These are phyloP conservation scores for Strigops habroptila DNA, from an alignment of 2,113 vertebrate species.

Conservation along the genomic window DNA sequence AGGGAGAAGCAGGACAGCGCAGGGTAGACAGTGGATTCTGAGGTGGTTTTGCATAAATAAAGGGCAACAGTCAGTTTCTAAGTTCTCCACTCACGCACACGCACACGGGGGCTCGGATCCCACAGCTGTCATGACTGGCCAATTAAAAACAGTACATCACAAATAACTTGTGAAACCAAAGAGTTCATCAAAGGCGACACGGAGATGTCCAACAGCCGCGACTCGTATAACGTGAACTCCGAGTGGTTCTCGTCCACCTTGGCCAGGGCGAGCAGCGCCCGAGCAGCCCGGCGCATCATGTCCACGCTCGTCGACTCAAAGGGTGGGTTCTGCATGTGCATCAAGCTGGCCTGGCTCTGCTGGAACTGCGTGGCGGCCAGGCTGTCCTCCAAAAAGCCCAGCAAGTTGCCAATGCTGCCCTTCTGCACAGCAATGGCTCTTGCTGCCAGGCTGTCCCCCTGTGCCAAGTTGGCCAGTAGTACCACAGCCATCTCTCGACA, in stretches of 20 bases:
- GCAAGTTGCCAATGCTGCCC: slow-evolving; percentile 94
- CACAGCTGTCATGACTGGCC: slow-evolving; percentile 99
- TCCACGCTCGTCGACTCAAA: slow-evolving; percentile 98
- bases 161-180: slow-evolving; percentile 98
- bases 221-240: slow-evolving; percentile 99
- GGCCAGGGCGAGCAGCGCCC: slow-evolving; percentile 95
- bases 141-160: slow-evolving; percentile 99
- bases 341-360: slow-evolving; percentile 92
- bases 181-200: slow-evolving; percentile 99
- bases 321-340: slow-evolving; percentile 94
- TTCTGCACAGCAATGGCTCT: slow-evolving; percentile 96
- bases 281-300: slow-evolving; percentile 98
- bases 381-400: slow-evolving; percentile 98
- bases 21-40: slow-evolving; percentile 93
- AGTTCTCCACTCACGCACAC: slow-evolving; percentile 91
- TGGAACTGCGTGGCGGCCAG: slow-evolving; percentile 97
- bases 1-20: slow-evolving; percentile 86
- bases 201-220: slow-evolving; percentile 97
- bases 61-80: slow-evolving; percentile 93
- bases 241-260: slow-evolving; percentile 99
- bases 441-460: slow-evolving; percentile 94
- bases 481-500: slow-evolving; percentile 99
- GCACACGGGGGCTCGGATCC: slow-evolving; percentile 84
- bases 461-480: slow-evolving; percentile 97
- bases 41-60: slow-evolving; percentile 99